Evolutionary conservation across 2,113 vertebrate genomes (phyloP).

Genomic region (Puntigrus tetrazona): DNA sequence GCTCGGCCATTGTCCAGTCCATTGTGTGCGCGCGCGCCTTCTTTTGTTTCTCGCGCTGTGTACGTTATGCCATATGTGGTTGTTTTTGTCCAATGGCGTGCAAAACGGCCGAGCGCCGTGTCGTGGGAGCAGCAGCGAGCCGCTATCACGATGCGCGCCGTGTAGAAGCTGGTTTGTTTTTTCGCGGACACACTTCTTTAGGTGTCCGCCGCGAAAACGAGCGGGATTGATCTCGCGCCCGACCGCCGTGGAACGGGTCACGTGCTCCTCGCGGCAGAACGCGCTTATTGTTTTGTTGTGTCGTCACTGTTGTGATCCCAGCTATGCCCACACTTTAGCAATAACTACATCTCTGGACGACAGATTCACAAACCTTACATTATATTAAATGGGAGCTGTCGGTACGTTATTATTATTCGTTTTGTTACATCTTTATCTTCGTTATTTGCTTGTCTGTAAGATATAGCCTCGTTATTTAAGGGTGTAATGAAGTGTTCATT

Average conservation of each 20-base stretch:
- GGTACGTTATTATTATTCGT: background rate
- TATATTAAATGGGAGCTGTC: background rate
- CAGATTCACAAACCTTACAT: background rate
- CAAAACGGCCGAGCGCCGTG: background rate
- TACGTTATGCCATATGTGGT: conserved; percentile 5
- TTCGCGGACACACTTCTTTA: background rate
- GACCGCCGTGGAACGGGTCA: background rate
- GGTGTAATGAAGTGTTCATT: background rate
- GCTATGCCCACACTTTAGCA: background rate
- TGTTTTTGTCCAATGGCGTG: conserved; percentile 18
- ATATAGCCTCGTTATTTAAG: background rate
- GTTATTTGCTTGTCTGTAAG: background rate
- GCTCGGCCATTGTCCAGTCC: conserved; percentile 16
- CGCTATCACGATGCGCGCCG: background rate
- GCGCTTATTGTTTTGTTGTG: background rate
- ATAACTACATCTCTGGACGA: background rate
- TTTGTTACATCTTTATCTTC: background rate
- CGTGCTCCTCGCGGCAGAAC: background rate
- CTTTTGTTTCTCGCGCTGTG: conserved; percentile 50
- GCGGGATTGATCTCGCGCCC: background rate
- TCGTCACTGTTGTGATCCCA: background rate
- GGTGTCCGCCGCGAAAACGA: background rate
- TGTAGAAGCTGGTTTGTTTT: background rate
- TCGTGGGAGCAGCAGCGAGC: background rate
- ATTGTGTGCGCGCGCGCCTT: background rate